A percentile compares a stretch with the other conserved stretches of the same genome.
Conservation (phyloP, 2,888 invertebrate species). For the Ellobium chinense region DNA sequence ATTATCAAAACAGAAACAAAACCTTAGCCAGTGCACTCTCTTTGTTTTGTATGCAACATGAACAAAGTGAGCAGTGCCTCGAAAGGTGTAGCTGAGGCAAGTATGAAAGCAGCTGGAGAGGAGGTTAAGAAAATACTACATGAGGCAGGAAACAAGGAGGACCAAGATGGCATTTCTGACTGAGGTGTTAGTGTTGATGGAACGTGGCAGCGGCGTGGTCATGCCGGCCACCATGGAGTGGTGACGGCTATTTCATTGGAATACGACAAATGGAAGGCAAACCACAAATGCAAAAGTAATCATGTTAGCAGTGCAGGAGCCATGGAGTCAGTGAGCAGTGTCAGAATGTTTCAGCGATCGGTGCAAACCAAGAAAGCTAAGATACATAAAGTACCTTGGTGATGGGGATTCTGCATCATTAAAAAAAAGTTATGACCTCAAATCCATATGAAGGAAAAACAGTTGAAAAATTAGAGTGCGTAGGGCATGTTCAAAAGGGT, state of each 20-base stretch:
- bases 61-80: background rate
- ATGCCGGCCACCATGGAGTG: background rate
- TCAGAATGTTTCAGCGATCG: background rate
- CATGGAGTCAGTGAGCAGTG: background rate
- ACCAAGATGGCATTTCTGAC: background rate
- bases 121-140: too few species aligned
- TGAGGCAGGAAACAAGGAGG: background rate
- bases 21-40: too few species aligned
- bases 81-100: background rate
- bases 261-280: background rate
- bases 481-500: slow-evolving; percentile 32
- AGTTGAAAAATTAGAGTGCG: slow-evolving; percentile 1
- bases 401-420: slow-evolving; percentile 15
- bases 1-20: too few species aligned
- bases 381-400: slow-evolving; percentile 19
- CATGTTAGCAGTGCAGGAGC: background rate
- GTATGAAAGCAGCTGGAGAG: background rate
- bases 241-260: background rate
- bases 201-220: background rate
- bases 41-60: too few species aligned
- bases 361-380: background rate
- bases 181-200: background rate
- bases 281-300: background rate
- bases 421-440: background rate
- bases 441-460: background rate